Evolutionary conservation across 1,140 invertebrate species (phyloP).

Genomic region (Conopomorpha cramerella): DNA sequence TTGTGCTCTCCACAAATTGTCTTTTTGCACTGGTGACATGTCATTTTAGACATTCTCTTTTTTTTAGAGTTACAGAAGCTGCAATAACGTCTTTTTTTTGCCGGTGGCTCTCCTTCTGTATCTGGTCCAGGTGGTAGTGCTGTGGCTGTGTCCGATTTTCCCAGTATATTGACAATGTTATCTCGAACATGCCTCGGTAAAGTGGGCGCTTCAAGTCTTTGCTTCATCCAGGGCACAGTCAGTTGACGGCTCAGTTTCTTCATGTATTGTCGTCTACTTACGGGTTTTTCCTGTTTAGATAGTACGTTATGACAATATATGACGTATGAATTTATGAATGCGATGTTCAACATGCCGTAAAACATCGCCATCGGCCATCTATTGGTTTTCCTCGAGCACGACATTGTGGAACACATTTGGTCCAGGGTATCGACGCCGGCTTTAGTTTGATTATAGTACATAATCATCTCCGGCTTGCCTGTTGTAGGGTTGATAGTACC

Average conservation of each 20-base stretch:
- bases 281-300: conserved; percentile 4
- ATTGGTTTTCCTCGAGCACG: conserved; percentile 15
- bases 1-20: no score
- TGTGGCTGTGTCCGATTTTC: no score
- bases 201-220: no score
- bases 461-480: conserved; percentile 6
- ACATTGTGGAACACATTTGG: conserved; percentile 8
- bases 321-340: conserved; percentile 22
- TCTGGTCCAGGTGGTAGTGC: no score
- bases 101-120: no score
- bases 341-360: conserved; percentile 19
- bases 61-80: no score
- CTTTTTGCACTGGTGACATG: no score
- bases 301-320: conserved; percentile 8
- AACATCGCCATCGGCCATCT: no score
- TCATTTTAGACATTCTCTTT: no score
- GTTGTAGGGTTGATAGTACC: conserved; percentile 5
- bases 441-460: conserved; percentile 10
- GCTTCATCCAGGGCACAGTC: conserved; percentile 7
- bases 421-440: conserved; percentile 10
- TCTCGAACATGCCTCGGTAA: no score
- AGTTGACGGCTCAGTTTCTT: conserved; percentile 6
- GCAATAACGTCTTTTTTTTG: no score
- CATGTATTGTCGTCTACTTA: conserved; percentile 5
- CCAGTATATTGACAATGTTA: no score